Evolutionary conservation across 2,797 vertebrate species (phyloP), one percentile per base, ranked within the genome.

Genomic region (Tokudaia tokunoshimensis): DNA sequence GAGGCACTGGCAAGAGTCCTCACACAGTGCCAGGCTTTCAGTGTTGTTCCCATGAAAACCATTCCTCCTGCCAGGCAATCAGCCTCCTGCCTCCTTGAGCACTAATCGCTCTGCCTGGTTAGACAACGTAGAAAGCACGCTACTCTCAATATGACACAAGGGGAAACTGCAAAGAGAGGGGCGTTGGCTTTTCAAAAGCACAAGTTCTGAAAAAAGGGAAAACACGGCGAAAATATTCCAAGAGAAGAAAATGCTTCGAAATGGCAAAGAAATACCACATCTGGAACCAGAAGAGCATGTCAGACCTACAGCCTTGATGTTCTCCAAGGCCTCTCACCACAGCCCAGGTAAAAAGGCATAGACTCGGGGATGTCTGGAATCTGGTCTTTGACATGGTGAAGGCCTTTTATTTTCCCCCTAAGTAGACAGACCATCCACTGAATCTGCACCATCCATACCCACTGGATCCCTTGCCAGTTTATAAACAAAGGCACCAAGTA

Each of bases 11-110:
- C 96, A 96, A 85, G 63, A 22, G 95, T 89, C 94, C 90, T 47
- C 37, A 5, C 52, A 93, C 9, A 3, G 75, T 9, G 50, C 31
- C 20, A 2, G 22, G 44, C 8, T 63, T 89, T 96, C 78, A 70
- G 13, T 0, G 0, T 83, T 34, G 94, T 98, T 96, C 83, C 89
- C 95, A 95, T 31, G 31, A 97, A 97, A 97, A 97, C 78, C 90
- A 78, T 92, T 95, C 96, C 93, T 94, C 91, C 52, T 70, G 86
- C 47, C 3, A 91, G 88, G 57, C 61, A 96, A 67, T 3, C 78
- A 24, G 88, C 12, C 57, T 95, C 76, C 92, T 85, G 88, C 61
- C 78, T 97, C 93, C 96, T 63, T 96, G 37, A 24, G n/a, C 74
- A 96, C 96, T 86, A 95, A 87, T 96, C 96, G 88, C 47, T 94